phyloP scores from a whole-genome alignment of 1,140 invertebrate species.

The Eufriesea mexicana region DNA sequence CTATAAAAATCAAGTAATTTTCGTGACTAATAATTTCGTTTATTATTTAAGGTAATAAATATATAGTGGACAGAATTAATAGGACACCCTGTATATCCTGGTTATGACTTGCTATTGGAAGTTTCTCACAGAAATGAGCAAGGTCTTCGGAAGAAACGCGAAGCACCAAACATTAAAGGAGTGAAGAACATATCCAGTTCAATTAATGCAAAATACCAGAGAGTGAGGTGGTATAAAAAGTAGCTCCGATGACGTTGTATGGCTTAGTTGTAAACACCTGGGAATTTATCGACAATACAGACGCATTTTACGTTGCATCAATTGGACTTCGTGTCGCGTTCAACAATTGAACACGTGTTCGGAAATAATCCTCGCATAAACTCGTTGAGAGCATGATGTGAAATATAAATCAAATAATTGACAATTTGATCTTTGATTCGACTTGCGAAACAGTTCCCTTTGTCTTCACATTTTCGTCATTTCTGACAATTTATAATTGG shows the following conservation, averaged over 20 bases:
- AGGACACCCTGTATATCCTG: too few species aligned
- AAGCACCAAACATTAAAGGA: too few species aligned
- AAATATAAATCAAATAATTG: neutral
- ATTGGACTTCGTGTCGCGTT: neutral
- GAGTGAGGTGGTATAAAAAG: conserved; percentile 51
- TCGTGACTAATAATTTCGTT: too few species aligned
- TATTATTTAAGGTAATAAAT: too few species aligned
- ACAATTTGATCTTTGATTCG: neutral
- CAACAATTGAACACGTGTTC: neutral
- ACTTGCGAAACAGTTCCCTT: too few species aligned
- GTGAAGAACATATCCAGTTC: neutral
- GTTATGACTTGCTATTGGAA: too few species aligned
- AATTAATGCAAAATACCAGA: neutral
- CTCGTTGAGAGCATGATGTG: neutral
- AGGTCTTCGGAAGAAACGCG: neutral
- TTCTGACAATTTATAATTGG: too few species aligned
- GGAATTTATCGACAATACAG: conserved; percentile 48
- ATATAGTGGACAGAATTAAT: too few species aligned
- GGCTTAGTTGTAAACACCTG: conserved; percentile 58
- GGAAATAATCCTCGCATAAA: neutral
- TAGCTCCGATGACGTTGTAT: conserved; percentile 58
- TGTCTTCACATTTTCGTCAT: too few species aligned
- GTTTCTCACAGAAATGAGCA: too few species aligned
- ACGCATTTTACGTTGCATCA: neutral
- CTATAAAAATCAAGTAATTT: too few species aligned